Conservation (phyloP, 92 coral and sea anemone genomes). For the Epizoanthus scotinus region DNA sequence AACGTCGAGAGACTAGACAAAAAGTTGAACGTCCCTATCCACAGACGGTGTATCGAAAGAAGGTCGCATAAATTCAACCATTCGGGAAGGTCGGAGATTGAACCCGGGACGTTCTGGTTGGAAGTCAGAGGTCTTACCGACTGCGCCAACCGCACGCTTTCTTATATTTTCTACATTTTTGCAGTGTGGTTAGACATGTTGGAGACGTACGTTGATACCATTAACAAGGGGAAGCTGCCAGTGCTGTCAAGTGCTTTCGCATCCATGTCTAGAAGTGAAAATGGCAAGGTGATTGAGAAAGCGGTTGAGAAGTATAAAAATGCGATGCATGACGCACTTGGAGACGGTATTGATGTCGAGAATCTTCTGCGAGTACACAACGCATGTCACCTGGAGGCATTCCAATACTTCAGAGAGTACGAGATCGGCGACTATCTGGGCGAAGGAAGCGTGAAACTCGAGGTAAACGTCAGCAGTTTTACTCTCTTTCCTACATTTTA, state of each 20-base stretch:
- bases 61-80: no score
- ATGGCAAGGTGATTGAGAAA: neutral
- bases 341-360: constrained; percentile 19
- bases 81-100: no score
- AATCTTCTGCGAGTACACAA: neutral
- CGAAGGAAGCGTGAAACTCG: constrained; percentile 20
- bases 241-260: constrained; percentile 22
- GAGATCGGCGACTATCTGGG: constrained; percentile 21
- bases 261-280: constrained; percentile 9
- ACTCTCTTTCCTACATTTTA: no score
- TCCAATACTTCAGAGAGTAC: constrained; percentile 4
- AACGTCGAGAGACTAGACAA: no score
- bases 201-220: constrained; percentile 11
- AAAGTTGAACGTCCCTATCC: no score
- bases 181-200: constrained; percentile 22
- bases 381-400: neutral
- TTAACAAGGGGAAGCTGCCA: constrained; percentile 27
- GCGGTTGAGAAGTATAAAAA: constrained; percentile 1
- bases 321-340: neutral
- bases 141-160: no score
- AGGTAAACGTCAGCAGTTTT: neutral
- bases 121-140: no score
- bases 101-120: no score
- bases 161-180: neutral
- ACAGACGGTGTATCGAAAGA: no score